phyloP scores from a whole-genome alignment of 1,140 invertebrate species.

The Maconellicoccus hirsutus region DNA sequence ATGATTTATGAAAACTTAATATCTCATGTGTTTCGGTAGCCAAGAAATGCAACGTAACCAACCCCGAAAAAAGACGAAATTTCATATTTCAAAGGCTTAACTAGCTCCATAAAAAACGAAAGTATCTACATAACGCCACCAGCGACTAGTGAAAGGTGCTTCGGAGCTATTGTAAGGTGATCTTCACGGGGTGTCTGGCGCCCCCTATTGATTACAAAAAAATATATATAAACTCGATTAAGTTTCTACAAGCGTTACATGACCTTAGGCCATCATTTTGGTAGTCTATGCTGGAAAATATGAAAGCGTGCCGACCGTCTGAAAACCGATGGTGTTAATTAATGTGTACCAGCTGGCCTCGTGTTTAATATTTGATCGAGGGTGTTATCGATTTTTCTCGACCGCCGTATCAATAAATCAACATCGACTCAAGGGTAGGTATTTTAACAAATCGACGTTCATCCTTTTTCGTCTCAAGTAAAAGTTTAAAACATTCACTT shows the following conservation, averaged over 20 bases:
- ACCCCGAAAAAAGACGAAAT: not conserved
- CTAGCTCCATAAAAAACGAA: not conserved
- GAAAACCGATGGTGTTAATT: not conserved
- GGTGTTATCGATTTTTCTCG: not conserved
- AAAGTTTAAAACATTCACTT: not conserved
- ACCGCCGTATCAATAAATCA: not conserved
- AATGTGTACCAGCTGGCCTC: not conserved
- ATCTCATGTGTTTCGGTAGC: not conserved
- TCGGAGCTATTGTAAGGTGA: conserved; percentile 2
- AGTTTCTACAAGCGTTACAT: conserved; percentile 3
- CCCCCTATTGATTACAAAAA: not conserved
- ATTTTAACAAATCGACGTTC: not conserved
- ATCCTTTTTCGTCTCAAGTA: not conserved
- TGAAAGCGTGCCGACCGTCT: not conserved
- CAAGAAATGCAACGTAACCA: not conserved
- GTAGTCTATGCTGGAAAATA: not conserved
- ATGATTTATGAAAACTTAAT: not conserved
- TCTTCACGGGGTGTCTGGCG: conserved; percentile 6
- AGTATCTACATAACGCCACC: not conserved
- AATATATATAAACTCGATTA: not conserved
- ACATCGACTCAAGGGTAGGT: not conserved
- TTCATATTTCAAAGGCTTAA: not conserved
- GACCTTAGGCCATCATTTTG: not conserved
- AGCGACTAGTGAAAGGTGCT: conserved; percentile 7
- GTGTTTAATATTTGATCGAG: not conserved